Conservation (phyloP, 1,140 invertebrate species). For the Platyscapa corneri region DNA sequence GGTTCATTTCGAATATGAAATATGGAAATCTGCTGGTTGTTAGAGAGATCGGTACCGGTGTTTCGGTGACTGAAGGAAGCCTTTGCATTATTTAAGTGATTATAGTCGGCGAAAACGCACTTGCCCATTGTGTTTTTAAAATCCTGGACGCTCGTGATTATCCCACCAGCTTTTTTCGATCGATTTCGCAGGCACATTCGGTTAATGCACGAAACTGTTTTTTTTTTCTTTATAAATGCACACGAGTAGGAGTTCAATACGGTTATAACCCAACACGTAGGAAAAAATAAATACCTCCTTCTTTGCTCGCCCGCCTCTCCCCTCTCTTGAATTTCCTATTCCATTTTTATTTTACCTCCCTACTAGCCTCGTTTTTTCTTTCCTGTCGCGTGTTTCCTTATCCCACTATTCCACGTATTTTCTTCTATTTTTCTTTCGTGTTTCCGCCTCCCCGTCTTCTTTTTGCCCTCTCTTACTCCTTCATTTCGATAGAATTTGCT, state of each 20-base stretch:
- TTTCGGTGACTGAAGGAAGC: neutral
- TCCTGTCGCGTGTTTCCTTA: neutral
- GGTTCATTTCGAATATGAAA: neutral
- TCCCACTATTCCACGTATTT: constrained; percentile 21
- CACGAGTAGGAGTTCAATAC: too few species aligned
- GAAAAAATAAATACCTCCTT: neutral
- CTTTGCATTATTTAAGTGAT: neutral
- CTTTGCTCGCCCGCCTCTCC: neutral
- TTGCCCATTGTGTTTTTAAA: neutral
- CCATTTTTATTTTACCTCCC: neutral
- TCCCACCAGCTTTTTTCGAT: neutral
- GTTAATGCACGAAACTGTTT: too few species aligned
- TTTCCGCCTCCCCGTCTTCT: constrained; percentile 34
- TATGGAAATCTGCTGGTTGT: neutral
- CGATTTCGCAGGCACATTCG: too few species aligned
- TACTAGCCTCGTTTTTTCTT: neutral
- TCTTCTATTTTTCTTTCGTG: constrained; percentile 48
- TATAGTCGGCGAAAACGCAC: neutral
- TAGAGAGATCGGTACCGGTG: neutral
- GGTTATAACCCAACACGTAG: too few species aligned
- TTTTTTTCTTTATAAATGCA: too few species aligned
- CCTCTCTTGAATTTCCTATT: neutral
- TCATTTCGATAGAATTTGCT: constrained; percentile 8
- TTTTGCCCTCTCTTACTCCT: constrained; percentile 13
- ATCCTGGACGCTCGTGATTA: neutral